Conservation (phyloP, 2,797 vertebrate genomes). For the Buceros bicornis region DNA sequence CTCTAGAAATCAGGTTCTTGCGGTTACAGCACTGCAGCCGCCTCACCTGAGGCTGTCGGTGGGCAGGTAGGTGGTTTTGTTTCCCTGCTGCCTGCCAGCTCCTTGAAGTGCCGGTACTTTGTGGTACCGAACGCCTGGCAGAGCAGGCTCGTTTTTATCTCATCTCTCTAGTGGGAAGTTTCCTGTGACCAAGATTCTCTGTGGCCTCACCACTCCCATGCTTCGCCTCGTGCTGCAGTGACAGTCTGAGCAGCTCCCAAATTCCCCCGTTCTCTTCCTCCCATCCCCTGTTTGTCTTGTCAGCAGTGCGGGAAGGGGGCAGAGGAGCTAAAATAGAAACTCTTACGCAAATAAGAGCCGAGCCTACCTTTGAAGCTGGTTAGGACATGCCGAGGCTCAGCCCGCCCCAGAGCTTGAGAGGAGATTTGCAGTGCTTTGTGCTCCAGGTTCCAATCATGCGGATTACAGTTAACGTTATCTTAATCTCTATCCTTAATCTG, state of each 20-base stretch:
- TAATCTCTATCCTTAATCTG: constrained; percentile 34
- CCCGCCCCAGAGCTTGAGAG: neutral
- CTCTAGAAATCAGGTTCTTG: neutral
- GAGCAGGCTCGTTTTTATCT: neutral
- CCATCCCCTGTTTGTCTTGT: neutral
- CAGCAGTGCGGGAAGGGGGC: neutral
- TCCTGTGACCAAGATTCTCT: neutral
- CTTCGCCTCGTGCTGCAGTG: accelerated
- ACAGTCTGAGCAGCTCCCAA: neutral
- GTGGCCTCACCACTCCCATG: neutral
- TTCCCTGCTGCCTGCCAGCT: neutral
- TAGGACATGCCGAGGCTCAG: neutral
- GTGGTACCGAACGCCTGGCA: neutral
- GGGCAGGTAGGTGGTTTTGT: neutral
- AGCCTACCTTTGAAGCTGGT: constrained; percentile 3
- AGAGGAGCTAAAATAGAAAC: constrained; percentile 44
- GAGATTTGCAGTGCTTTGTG: constrained; percentile 45
- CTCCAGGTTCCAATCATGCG: neutral
- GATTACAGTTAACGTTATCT: constrained; percentile 35
- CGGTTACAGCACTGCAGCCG: neutral
- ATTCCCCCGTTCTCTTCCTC: neutral
- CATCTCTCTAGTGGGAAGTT: neutral
- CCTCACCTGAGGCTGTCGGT: accelerated
- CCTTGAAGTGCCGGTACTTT: neutral
- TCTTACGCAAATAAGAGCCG: neutral